phyloP scores from a whole-genome alignment of 2,888 invertebrate species.

The Yponomeuta sedellus region DNA sequence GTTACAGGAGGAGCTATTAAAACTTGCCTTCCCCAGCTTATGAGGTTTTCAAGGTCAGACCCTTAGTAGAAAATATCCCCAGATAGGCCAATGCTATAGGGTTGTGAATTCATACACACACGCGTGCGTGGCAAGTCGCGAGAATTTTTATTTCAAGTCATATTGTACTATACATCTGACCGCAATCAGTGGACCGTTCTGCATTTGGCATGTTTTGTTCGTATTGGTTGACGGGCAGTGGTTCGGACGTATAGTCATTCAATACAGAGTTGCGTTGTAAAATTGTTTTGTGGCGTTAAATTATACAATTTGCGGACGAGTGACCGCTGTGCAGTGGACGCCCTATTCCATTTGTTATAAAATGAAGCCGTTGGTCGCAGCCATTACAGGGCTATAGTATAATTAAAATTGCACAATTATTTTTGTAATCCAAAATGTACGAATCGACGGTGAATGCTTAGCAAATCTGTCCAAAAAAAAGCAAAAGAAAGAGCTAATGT shows the following conservation, averaged over 20 bases:
- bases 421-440: no score
- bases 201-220: conserved; percentile 71
- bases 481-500: no score
- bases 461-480: no score
- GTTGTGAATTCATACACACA: not conserved
- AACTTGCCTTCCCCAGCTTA: no score
- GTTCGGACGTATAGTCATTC: conserved; percentile 57
- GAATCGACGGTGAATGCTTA: no score
- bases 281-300: conserved; percentile 60
- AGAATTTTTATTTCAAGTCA: not conserved
- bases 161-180: conserved; percentile 39
- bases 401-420: no score
- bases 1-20: no score
- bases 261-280: conserved; percentile 41
- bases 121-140: not conserved
- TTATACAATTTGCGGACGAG: conserved; percentile 63
- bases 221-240: conserved; percentile 53
- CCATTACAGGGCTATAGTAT: no score
- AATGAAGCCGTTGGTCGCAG: not conserved
- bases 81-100: not conserved
- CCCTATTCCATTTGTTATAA: conserved; percentile 12
- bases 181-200: conserved; percentile 31
- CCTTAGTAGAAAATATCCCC: no score
- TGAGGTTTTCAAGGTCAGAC: no score
- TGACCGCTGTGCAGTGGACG: conserved; percentile 31